Evolutionary conservation across 2,888 invertebrate species (phyloP), one percentile per base, ranked within the genome.

Genomic region (Hedya salicella): DNA sequence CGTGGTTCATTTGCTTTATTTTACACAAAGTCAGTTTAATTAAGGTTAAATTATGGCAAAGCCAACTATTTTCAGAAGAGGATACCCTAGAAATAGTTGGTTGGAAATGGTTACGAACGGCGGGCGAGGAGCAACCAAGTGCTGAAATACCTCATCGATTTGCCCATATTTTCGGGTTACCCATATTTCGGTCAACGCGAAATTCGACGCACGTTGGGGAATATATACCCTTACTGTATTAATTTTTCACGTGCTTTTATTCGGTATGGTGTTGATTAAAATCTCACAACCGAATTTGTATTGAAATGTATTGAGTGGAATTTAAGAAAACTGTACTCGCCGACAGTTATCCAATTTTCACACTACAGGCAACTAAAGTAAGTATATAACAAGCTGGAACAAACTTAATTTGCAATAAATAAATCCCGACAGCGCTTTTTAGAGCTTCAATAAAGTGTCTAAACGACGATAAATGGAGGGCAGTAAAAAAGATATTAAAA

Each of bases 131-230:
- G 59, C 65, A 17, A 65, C 65, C 60, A 60, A 60, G 60, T 48
- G 60, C 42, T 36, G 36, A 36, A 53, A 66, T 66, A 54, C 54
- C 52, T 61, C 48, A 61, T 66, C 66, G 60, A 61, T 66, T 25
- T 25, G 6, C 25, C 25, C 25, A 25, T 25, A 25, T 25, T 66
- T 40, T 17, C 25, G 9, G 25, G 46, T n/a, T 48, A n/a, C 48
- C 32, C 54, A 66, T 61, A 66, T 61, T 61, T 60, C 61, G 61
- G 66, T 32, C 61, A 61, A 53, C 11, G 32, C 52, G 9, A 61
- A 48, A 54, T 61, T 42, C 49, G 32, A 42, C 42, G 54, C 40
- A 53, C 59, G 65, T 46, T 3, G 13, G 53, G 30, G 65, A 49
- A 42, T 48, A 61, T 53, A 13, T 25, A 36, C 40, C 19, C 42